phyloP scores from a whole-genome alignment of 37 sponge, comb jelly and placozoan species.

The Cladorhizidae sp. region DNA sequence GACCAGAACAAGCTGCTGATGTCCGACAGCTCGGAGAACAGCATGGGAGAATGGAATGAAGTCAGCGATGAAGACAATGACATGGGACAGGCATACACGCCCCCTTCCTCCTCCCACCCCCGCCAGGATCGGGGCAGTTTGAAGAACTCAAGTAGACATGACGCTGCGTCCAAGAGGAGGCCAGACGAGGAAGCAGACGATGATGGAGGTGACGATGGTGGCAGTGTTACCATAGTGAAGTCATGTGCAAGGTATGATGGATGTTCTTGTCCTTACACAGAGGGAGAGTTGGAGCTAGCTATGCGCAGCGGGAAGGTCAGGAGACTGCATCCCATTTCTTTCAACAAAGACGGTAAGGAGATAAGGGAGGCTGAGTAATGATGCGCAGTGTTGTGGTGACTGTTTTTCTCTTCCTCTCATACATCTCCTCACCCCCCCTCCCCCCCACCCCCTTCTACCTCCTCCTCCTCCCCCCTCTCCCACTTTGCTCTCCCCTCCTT shows the following conservation, averaged over 20 bases:
- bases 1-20: neutral
- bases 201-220: neutral
- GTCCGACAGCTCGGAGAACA: slow-evolving; percentile 24
- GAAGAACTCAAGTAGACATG: neutral
- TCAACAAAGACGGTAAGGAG: slow-evolving; percentile 67
- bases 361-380: too few relatives aligned
- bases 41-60: neutral
- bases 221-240: neutral
- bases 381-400: too few relatives aligned
- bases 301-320: slow-evolving; percentile 44
- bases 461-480: too few relatives aligned
- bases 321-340: slow-evolving; percentile 70
- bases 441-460: too few relatives aligned
- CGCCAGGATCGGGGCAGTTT: neutral
- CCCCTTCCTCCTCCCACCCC: neutral
- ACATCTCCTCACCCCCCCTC: too few relatives aligned
- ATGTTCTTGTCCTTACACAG: slow-evolving; percentile 8
- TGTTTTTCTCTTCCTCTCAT: too few relatives aligned
- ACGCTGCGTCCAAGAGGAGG: neutral
- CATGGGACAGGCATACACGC: neutral
- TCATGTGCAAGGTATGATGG: neutral
- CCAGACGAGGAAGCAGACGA: neutral
- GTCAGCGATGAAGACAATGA: slow-evolving; percentile 8
- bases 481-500: too few relatives aligned
- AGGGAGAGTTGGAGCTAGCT: slow-evolving; percentile 35